Evolutionary conservation across 64 coral and sea anemone species (phyloP).

Genomic region (Hydrozoanthus tunicans): DNA sequence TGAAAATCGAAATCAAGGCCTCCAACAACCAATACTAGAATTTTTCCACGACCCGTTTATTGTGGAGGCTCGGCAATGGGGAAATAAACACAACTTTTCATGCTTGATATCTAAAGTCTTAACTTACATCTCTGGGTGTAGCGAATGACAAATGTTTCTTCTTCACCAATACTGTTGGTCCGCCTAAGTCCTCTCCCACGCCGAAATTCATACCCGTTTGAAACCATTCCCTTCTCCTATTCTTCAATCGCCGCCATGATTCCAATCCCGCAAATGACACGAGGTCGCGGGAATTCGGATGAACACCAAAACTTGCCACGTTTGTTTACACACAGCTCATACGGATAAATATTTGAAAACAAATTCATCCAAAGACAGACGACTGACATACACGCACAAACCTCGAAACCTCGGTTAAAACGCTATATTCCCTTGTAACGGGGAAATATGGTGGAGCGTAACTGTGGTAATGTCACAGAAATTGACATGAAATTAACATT

Average conservation of each 20-base stretch:
- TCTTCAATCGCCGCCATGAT: constrained; percentile 41
- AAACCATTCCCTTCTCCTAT: constrained; percentile 14
- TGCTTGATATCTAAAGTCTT: not conserved
- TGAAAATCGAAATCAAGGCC: not conserved
- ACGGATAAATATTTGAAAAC: constrained; percentile 39
- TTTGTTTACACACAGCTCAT: constrained; percentile 52
- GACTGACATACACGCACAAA: not conserved
- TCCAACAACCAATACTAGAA: constrained; percentile 10
- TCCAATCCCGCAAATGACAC: constrained; percentile 39
- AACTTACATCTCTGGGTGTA: constrained; percentile 59
- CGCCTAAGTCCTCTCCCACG: constrained; percentile 36
- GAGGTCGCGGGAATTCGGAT: constrained; percentile 38
- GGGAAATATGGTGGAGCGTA: not conserved
- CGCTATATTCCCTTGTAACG: not conserved
- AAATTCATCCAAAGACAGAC: constrained; percentile 17
- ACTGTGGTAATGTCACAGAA: constrained; percentile 18
- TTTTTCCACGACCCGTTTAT: constrained; percentile 17
- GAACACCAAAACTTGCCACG: constrained; percentile 7
- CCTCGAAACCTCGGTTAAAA: not conserved
- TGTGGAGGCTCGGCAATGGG: not conserved
- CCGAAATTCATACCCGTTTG: constrained; percentile 35
- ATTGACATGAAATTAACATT: constrained; percentile 56
- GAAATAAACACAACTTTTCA: constrained; percentile 23
- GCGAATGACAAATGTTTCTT: constrained; percentile 57
- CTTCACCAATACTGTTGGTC: constrained; percentile 35